These are phyloP conservation scores for Austrofundulus limnaeus DNA, from an alignment of 2,113 vertebrate species.

Conservation along the genomic window DNA sequence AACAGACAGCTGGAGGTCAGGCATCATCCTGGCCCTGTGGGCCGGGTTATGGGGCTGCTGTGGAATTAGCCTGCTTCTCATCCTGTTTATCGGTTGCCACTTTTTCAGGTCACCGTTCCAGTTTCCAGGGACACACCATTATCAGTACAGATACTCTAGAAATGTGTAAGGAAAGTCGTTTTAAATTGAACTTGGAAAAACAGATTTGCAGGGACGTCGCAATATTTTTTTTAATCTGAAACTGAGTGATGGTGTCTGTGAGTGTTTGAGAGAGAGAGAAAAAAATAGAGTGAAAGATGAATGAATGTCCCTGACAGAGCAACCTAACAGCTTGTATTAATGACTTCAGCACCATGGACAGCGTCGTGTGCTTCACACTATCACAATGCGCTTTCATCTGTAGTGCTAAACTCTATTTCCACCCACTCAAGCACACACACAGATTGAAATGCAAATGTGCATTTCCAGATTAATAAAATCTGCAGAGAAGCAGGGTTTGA, in stretches of 20 bases:
- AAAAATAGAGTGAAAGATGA: constrained; percentile 28
- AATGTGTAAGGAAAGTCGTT: constrained; percentile 61
- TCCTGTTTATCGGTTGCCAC: constrained; percentile 36
- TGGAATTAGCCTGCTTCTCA: constrained; percentile 54
- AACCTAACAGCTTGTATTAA: constrained; percentile 29
- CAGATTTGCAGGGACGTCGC: constrained; percentile 58
- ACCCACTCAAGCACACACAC: constrained; percentile 4
- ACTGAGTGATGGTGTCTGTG: constrained; percentile 12
- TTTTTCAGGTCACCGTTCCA: constrained; percentile 52
- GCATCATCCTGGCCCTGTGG: constrained; percentile 56
- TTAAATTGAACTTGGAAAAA: constrained; percentile 48
- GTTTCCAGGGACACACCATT: constrained; percentile 50
- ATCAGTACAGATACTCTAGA: constrained; percentile 64
- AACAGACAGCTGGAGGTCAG: constrained; percentile 71
- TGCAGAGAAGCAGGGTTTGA: constrained; percentile 25
- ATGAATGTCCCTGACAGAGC: constrained; percentile 38
- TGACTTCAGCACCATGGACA: constrained; percentile 76
- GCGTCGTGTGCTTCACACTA: constrained; percentile 35
- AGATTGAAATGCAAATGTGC: constrained; percentile 18
- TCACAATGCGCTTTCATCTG: constrained; percentile 43
- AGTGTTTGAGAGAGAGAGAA: background rate
- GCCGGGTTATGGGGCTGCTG: constrained; percentile 32
- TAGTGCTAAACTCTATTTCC: constrained; percentile 26
- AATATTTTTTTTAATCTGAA: constrained; percentile 42
- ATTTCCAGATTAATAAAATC: constrained; percentile 43